phyloP scores from a whole-genome alignment of 2,113 vertebrate species.

The Pterocles gutturalis region DNA sequence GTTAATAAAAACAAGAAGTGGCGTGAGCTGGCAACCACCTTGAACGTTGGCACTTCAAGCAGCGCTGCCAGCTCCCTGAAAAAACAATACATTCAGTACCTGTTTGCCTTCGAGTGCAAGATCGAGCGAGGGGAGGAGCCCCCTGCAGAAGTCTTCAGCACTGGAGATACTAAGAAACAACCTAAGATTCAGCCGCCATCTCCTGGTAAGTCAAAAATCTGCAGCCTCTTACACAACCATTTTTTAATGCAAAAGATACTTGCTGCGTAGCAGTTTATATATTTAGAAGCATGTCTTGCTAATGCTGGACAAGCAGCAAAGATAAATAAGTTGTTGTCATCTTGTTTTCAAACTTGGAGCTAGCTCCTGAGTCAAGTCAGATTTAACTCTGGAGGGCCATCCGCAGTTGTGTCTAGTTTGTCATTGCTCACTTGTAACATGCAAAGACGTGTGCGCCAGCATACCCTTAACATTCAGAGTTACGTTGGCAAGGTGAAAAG shows the following conservation, averaged over 20 bases:
- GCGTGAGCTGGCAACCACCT: constrained; percentile 89
- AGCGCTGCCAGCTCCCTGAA: constrained; percentile 94
- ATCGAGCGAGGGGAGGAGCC: constrained; percentile 95
- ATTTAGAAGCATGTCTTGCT: background rate
- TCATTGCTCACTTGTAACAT: background rate
- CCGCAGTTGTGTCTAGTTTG: background rate
- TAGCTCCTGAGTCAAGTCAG: background rate
- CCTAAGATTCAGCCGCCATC: constrained; percentile 96
- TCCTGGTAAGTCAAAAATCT: constrained; percentile 85
- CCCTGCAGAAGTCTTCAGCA: constrained; percentile 89
- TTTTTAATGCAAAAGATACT: background rate
- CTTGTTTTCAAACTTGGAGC: background rate
- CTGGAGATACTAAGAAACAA: constrained; percentile 90
- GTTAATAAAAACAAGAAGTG: constrained; percentile 99
- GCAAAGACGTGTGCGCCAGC: fast-evolving
- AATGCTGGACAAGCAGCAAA: background rate
- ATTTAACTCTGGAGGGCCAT: background rate
- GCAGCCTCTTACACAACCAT: background rate
- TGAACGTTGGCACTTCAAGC: constrained; percentile 93
- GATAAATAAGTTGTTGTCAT: background rate
- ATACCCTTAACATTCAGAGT: background rate
- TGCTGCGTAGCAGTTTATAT: background rate
- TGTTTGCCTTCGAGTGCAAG: constrained; percentile 97
- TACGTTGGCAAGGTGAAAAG: background rate
- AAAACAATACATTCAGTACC: constrained; percentile 97